Base-by-base conservation (phyloP, 2,888 invertebrate genomes). In the Polyommatus icarus region DNA sequence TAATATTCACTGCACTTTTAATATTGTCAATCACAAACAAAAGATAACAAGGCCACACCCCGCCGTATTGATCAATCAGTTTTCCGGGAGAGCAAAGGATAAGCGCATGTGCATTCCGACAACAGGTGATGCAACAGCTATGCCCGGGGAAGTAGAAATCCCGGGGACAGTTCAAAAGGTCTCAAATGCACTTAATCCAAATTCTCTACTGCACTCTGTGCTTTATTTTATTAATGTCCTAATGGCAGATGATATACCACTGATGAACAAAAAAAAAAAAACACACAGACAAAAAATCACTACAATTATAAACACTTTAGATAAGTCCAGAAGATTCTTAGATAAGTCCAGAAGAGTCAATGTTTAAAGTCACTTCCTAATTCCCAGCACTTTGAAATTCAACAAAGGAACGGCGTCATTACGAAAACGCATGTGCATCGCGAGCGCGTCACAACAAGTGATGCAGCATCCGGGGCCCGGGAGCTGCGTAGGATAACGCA, bases 21-120 rank as follows among this genome's bases (percentile, higher is more conserved):
- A 67, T 32, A 18, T 6, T 67, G 12, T 29, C 29, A 67, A 67
- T 67, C 67, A 5, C 67, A 67, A 67, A 67, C 67, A 15, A 18
- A 67, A 32, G 29, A 29, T 29, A 29, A 29, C 29, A 15, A 29
- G 15, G 29, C 67, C 61, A 15, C 29, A 15, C 12, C 67, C 67
- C 29, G 15, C 29, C 5, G 15, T 29, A 75, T 54, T 18, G 75
- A 75, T 75, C 75, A 54, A 75, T 75, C 40, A 72, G 20, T 18
- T 40, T n/a, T 12, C 75, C 75, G 50, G 75, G 75, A 29, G n/a
- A 72, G 29, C 15, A 50, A 10, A 75, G 75, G 54, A 54, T 50
- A 75, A 75, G 75, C 75, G 75, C 75, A 75, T 75, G 75, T 75
- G 75, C 75, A 75, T 12, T 73, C 18, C 73, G 73, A 50, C 75